Evolutionary conservation across 2,797 vertebrate species (phyloP), one percentile per base, ranked within the genome.

Genomic region (Neostethus bicornis): DNA sequence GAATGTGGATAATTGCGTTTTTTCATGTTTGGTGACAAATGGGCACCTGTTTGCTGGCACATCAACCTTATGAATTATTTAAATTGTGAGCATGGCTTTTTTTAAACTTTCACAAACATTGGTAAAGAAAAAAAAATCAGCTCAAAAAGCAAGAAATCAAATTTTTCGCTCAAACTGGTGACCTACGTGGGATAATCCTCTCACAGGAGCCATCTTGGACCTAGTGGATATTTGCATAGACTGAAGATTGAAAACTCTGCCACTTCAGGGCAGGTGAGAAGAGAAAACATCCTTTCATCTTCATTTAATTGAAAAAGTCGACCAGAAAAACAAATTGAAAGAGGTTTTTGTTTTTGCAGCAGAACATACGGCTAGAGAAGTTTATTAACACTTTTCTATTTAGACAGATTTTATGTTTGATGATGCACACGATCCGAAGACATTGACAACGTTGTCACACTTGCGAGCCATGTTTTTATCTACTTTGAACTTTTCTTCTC

Each of bases 291-390:
- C 31, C 28, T 63, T 42, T 38, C 8, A 32, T 38, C 13, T 52
- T 67, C 34, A 5, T 71, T 77, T 19, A 24, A 63, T 62, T 59
- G 26, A 37, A 78, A 68, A 61, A 13, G 41, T 51, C 58, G 70
- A 59, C 51, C 11, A 48, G 35, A 43, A 47, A 65, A 76, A 66
- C 28, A 46, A 23, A 7, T 23, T 41, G 26, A 25, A 62, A 35
- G 14, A 5, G n/a, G 35, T 35, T 4, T 12, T 31, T 31, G 32
- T 12, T 13, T 32, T 3, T 6, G 13, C 29, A 10, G 29, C 12
- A 32, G 32, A n/a, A 16, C 5, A n/a, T n/a, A n/a, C n/a, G n/a
- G n/a, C n/a, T n/a, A n/a, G n/a, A n/a, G n/a, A n/a, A n/a, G n/a
- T n/a, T n/a, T n/a, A n/a, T n/a, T n/a, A n/a, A n/a, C n/a, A n/a